Evolutionary conservation across 2,113 vertebrate species (phyloP).

Genomic region (Notothenia coriiceps): DNA sequence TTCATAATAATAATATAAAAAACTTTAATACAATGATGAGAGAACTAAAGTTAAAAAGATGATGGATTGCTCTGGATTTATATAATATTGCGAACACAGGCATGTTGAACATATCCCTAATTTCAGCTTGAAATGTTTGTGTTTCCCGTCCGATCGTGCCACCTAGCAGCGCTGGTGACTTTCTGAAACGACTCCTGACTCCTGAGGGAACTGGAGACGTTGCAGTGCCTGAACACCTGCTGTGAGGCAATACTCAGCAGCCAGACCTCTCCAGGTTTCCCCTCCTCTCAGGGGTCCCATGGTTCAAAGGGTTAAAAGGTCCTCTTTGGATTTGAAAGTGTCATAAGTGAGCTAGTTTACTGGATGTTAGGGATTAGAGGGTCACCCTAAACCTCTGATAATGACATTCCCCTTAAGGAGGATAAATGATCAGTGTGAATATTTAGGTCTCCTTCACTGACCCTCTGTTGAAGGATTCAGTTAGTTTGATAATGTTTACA

Average conservation of each 20-base stretch:
- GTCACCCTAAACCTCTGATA: slow-evolving; percentile 46
- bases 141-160: slow-evolving; percentile 27
- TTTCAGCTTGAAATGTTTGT: slow-evolving; percentile 23
- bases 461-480: not conserved
- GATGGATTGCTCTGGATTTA: not conserved
- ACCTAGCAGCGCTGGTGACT: slow-evolving; percentile 5
- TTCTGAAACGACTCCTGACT: slow-evolving; percentile 45
- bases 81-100: slow-evolving; percentile 3
- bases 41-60: too few species aligned
- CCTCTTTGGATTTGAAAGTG: slow-evolving; percentile 63
- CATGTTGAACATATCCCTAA: not conserved
- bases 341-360: slow-evolving; percentile 54
- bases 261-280: slow-evolving; percentile 60
- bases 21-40: too few species aligned
- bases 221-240: slow-evolving; percentile 72
- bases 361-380: slow-evolving; percentile 63
- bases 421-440: slow-evolving; percentile 28
- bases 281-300: slow-evolving; percentile 38
- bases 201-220: slow-evolving; percentile 71
- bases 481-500: not conserved
- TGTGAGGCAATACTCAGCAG: slow-evolving; percentile 70
- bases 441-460: slow-evolving; percentile 3
- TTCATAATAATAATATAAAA: not conserved
- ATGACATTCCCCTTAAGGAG: slow-evolving; percentile 60
- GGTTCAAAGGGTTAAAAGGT: slow-evolving; percentile 63